Percentiles rank a stretch among this genome's conserved stretches.
phyloP scores from a whole-genome alignment of 2,797 vertebrate genomes.

The Poecilia velifera region DNA sequence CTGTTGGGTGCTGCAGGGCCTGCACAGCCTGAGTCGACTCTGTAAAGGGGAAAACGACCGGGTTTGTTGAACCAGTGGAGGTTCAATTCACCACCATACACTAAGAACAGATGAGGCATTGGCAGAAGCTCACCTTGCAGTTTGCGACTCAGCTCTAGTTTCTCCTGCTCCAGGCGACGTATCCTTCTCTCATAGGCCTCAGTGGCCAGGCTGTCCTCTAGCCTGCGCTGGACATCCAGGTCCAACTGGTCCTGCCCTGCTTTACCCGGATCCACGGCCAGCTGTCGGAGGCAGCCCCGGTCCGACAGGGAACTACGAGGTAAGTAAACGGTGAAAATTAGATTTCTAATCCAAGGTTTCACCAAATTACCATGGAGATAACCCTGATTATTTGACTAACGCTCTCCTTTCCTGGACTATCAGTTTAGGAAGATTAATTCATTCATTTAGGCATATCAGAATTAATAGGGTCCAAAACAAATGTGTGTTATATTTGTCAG shows the following conservation, averaged over 20 bases:
- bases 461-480: background rate
- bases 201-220: conserved; percentile 94
- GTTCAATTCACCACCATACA: background rate
- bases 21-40: conserved; percentile 96
- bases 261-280: conserved; percentile 71
- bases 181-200: conserved; percentile 98
- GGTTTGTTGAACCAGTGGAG: background rate
- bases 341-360: too few relatives aligned
- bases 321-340: background rate
- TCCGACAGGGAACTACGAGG: conserved; percentile 90
- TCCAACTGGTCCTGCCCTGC: conserved; percentile 80
- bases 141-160: conserved; percentile 94
- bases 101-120: background rate
- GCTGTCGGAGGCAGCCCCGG: conserved; percentile 85
- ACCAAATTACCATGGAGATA: too few relatives aligned
- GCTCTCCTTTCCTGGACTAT: too few relatives aligned
- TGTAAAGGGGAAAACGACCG: conserved; percentile 50
- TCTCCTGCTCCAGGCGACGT: conserved; percentile 95
- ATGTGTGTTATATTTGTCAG: background rate
- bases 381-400: too few relatives aligned
- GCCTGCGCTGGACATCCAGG: conserved; percentile 86
- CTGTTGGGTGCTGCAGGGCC: conserved; percentile 88
- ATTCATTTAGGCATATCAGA: background rate
- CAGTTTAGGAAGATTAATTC: too few relatives aligned
- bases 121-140: conserved; percentile 86